Evolutionary conservation across 2,888 invertebrate genomes (phyloP).

Genomic region (Lasioglossum vierecki): DNA sequence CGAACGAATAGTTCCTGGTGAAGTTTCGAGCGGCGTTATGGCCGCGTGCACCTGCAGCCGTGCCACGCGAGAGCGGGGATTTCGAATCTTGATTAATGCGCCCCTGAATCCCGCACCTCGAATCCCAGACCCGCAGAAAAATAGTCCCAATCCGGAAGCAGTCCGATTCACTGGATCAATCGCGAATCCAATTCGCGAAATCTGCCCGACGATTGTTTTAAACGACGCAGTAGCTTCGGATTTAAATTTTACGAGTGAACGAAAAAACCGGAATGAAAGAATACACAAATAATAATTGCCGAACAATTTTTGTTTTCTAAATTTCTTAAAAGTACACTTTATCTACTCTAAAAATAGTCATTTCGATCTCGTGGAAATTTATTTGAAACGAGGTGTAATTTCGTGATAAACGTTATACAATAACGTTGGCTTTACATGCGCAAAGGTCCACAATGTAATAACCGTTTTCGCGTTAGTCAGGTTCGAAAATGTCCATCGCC

Average conservation of each 20-base stretch:
- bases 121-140: slow-evolving; percentile 40
- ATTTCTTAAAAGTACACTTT: too few species aligned
- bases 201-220: not conserved
- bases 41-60: slow-evolving; percentile 61
- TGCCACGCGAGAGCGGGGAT: slow-evolving; percentile 58
- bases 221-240: not conserved
- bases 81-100: slow-evolving; percentile 72
- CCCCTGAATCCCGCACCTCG: slow-evolving; percentile 27
- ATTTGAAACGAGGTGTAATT: not conserved
- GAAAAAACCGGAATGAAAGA: not conserved
- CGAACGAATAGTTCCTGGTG: slow-evolving; percentile 74
- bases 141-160: slow-evolving; percentile 28
- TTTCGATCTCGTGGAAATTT: not conserved
- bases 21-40: slow-evolving; percentile 71
- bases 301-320: too few species aligned
- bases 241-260: not conserved
- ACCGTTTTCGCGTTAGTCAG: not conserved
- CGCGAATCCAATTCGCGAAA: not conserved
- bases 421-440: not conserved
- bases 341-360: not conserved
- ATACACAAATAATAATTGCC: not conserved
- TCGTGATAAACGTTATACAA: not conserved
- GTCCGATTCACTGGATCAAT: not conserved
- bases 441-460: not conserved
- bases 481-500: not conserved